A percentile compares a stretch with the other conserved stretches of the same genome.
phyloP scores from a whole-genome alignment of 2,888 invertebrate species.

The Melinaea marsaeus region DNA sequence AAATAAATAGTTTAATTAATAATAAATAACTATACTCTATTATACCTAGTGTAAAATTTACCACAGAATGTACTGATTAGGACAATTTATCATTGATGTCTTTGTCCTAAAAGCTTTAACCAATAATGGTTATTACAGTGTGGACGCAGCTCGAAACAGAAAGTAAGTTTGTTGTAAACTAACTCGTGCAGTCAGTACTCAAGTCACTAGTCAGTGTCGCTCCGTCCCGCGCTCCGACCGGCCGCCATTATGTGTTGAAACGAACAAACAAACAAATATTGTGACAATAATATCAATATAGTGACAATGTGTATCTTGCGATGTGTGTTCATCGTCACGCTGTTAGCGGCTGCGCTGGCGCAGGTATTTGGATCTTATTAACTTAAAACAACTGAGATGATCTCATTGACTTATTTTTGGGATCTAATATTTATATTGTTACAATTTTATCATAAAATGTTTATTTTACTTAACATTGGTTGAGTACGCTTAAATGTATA shows the following conservation, averaged over 20 bases:
- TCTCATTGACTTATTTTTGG: slow-evolving; percentile 35
- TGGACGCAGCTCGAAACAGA: slow-evolving; percentile 62
- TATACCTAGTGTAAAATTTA: too few relatives aligned
- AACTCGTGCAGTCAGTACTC: slow-evolving; percentile 38
- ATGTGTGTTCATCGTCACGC: slow-evolving; percentile 49
- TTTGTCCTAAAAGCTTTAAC: background rate
- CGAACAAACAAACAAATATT: slow-evolving; percentile 24
- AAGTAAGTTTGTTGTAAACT: slow-evolving; percentile 68
- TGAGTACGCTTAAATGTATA: too few relatives aligned
- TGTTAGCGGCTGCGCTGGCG: slow-evolving; percentile 51
- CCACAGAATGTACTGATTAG: too few relatives aligned
- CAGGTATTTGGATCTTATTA: slow-evolving; percentile 49
- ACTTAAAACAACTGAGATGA: slow-evolving; percentile 26
- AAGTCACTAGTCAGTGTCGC: slow-evolving; percentile 52
- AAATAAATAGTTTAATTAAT: too few relatives aligned
- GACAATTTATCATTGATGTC: too few relatives aligned
- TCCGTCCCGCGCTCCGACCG: slow-evolving; percentile 59
- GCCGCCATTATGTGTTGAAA: slow-evolving; percentile 61
- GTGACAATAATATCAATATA: slow-evolving; percentile 18
- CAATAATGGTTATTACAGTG: slow-evolving; percentile 34
- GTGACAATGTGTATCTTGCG: slow-evolving; percentile 54
- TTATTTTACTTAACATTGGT: too few relatives aligned
- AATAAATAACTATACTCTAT: too few relatives aligned
- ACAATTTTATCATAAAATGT: too few relatives aligned
- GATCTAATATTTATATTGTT: slow-evolving; percentile 12